phyloP scores from a whole-genome alignment of 1,140 invertebrate genomes.

The Octopus bimaculoides region DNA sequence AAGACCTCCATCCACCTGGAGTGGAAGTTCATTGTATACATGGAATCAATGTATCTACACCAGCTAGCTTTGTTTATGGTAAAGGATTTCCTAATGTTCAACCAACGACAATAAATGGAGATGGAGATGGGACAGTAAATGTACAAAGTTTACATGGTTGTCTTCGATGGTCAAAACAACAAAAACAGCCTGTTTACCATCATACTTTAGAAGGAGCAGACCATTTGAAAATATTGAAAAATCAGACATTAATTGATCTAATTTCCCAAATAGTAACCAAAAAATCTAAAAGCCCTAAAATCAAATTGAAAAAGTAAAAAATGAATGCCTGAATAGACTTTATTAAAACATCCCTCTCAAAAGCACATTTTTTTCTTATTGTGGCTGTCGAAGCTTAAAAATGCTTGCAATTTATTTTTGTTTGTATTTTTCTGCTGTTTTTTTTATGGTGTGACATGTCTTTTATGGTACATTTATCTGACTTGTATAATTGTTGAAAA shows the following conservation, averaged over 20 bases:
- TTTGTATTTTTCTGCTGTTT: too few species aligned
- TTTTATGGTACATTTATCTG: too few species aligned
- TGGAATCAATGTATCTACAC: constrained; percentile 75
- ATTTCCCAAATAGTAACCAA: too few species aligned
- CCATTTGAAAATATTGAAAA: constrained; percentile 65
- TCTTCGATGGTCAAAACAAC: constrained; percentile 67
- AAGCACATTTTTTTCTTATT: too few species aligned
- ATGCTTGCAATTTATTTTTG: too few species aligned
- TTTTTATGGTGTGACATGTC: too few species aligned
- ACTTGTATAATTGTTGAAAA: too few species aligned
- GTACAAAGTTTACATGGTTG: constrained; percentile 79
- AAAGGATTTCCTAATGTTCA: constrained; percentile 67
- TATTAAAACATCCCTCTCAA: too few species aligned
- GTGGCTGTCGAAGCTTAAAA: too few species aligned
- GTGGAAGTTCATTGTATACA: constrained; percentile 89
- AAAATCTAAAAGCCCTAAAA: too few species aligned
- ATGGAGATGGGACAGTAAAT: constrained; percentile 97
- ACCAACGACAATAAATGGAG: constrained; percentile 74
- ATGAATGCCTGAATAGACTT: too few species aligned
- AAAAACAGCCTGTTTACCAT: constrained; percentile 68
- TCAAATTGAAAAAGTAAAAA: too few species aligned
- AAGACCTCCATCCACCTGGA: constrained; percentile 75
- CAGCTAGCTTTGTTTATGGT: constrained; percentile 57
- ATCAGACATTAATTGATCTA: constrained; percentile 26
- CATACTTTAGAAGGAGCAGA: constrained; percentile 67